Evolutionary conservation across 2,113 vertebrate genomes (phyloP).

Genomic region (Haplochromis vanheusdeni): DNA sequence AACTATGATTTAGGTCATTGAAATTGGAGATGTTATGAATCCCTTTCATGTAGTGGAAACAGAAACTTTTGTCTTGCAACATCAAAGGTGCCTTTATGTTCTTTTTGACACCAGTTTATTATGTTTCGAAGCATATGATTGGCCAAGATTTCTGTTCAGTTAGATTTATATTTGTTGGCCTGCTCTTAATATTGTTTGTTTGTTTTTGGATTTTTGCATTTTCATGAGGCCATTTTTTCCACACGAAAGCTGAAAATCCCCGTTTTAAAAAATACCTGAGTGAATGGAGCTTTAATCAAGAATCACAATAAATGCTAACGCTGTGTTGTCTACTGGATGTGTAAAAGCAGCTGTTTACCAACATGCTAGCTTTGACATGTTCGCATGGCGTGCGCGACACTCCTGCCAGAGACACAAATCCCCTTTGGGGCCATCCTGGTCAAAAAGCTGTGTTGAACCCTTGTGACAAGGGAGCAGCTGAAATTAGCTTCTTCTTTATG

Average conservation of each 20-base stretch:
- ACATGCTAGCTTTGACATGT: neutral
- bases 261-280: accelerated
- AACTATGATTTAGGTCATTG: neutral
- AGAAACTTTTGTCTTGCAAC: neutral
- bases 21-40: neutral
- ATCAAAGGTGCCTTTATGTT: neutral
- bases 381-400: neutral
- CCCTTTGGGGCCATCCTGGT: neutral
- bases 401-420: neutral
- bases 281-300: neutral
- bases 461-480: neutral
- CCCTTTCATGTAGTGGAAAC: accelerated
- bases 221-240: neutral
- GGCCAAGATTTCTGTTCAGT: neutral
- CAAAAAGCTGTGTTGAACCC: neutral
- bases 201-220: neutral
- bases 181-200: neutral
- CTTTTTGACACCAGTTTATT: neutral
- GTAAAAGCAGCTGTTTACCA: neutral
- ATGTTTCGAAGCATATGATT: neutral
- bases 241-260: neutral
- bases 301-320: neutral
- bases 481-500: neutral
- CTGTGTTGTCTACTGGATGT: neutral
- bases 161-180: neutral